Conservation (phyloP, 2,113 vertebrate species). For the Agelaius phoeniceus region DNA sequence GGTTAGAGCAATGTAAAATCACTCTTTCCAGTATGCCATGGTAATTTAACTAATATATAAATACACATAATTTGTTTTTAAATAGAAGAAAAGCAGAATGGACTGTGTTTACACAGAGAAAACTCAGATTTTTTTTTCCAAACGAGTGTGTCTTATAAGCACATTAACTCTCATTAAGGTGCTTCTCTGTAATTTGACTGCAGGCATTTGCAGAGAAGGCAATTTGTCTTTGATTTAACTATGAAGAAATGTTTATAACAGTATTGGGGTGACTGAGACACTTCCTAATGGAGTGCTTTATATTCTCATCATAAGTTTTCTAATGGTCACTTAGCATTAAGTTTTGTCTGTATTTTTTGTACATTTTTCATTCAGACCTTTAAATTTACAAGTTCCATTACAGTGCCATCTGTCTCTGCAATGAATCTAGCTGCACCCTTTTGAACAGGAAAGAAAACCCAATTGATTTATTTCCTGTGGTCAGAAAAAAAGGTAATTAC, state of each 20-base stretch:
- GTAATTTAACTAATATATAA: neutral
- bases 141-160: neutral
- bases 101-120: neutral
- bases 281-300: slow-evolving; percentile 14
- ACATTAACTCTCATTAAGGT: neutral
- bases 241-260: neutral
- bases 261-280: neutral
- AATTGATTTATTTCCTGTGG: neutral
- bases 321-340: slow-evolving; percentile 16
- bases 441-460: neutral
- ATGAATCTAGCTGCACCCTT: neutral
- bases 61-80: neutral
- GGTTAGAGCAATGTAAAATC: neutral
- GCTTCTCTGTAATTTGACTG: neutral
- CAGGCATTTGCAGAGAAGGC: neutral
- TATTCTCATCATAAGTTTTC: neutral
- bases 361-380: slow-evolving; percentile 39
- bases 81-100: neutral
- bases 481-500: neutral
- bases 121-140: neutral
- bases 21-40: neutral
- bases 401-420: neutral
- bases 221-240: neutral
- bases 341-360: slow-evolving; percentile 34
- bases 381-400: slow-evolving; percentile 43